phyloP scores from a whole-genome alignment of 2,113 vertebrate genomes.

The Pteruthius melanotis region DNA sequence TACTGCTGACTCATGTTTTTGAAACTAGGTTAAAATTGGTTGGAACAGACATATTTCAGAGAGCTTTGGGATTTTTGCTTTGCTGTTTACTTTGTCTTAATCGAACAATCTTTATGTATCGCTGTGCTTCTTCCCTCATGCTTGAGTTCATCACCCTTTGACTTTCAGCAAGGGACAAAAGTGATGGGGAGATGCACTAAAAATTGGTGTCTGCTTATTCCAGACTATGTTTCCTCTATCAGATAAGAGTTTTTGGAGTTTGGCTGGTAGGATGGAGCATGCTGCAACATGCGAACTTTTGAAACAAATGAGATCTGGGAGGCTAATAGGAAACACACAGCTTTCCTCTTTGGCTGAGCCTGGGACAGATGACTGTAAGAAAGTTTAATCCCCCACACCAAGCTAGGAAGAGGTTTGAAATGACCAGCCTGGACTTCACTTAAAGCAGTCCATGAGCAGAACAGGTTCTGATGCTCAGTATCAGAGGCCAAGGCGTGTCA shows the following conservation, averaged over 20 bases:
- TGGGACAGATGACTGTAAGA: background rate
- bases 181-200: background rate
- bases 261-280: background rate
- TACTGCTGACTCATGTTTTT: background rate
- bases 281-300: background rate
- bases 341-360: slow-evolving; percentile 7
- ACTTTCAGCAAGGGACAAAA: slow-evolving; percentile 9
- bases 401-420: background rate
- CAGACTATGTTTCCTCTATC: background rate
- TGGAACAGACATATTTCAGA: background rate
- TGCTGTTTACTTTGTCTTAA: background rate
- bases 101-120: background rate
- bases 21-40: background rate
- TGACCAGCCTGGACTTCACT: background rate
- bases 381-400: background rate
- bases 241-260: slow-evolving; percentile 1
- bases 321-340: slow-evolving; percentile 1
- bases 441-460: background rate
- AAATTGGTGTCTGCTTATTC: background rate
- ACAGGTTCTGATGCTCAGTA: background rate
- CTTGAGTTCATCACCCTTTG: background rate
- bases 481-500: background rate
- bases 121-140: background rate
- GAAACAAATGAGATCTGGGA: slow-evolving; percentile 14
- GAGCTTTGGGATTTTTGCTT: background rate